Evolutionary conservation across 1,140 invertebrate species (phyloP).

Genomic region (Pseudomyrmex sp.): DNA sequence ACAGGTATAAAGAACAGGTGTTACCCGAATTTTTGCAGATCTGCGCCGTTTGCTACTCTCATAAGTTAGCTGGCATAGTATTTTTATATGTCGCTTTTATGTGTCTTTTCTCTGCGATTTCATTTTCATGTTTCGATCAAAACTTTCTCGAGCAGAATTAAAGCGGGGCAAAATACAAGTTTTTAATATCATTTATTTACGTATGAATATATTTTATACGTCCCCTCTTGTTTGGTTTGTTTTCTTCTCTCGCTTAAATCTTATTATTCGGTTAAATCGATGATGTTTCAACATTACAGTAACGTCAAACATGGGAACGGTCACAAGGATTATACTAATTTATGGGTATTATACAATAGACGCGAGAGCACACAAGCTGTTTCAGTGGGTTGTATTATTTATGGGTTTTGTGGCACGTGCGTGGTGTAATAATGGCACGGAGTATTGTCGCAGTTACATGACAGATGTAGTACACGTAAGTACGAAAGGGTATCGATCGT

Average conservation of each 20-base stretch:
- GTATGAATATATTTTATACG: not conserved
- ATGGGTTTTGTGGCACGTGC: slow-evolving; percentile 17
- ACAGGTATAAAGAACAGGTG: slow-evolving; percentile 68
- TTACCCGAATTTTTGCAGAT: slow-evolving; percentile 53
- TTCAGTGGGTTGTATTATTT: slow-evolving; percentile 22
- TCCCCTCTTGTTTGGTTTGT: not conserved
- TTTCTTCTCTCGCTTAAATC: not conserved
- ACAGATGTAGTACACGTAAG: not conserved
- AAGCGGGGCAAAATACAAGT: not conserved
- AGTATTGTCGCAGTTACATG: slow-evolving; percentile 1
- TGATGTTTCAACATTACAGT: not conserved
- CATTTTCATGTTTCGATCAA: not conserved
- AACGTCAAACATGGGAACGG: not conserved
- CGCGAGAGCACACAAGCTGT: slow-evolving; percentile 8
- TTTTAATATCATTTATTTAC: not conserved
- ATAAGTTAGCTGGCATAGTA: not conserved
- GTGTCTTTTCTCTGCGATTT: not conserved
- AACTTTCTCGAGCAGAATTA: not conserved
- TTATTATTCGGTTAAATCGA: not conserved
- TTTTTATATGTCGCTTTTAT: not conserved
- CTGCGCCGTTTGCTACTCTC: not conserved
- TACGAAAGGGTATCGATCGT: slow-evolving; percentile 37
- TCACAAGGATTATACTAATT: slow-evolving; percentile 23
- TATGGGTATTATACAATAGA: slow-evolving; percentile 15
- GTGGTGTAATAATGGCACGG: not conserved